These are phyloP conservation scores for Sebastes paucispinis DNA, from an alignment of 2,797 vertebrate species.

Conservation along the genomic window DNA sequence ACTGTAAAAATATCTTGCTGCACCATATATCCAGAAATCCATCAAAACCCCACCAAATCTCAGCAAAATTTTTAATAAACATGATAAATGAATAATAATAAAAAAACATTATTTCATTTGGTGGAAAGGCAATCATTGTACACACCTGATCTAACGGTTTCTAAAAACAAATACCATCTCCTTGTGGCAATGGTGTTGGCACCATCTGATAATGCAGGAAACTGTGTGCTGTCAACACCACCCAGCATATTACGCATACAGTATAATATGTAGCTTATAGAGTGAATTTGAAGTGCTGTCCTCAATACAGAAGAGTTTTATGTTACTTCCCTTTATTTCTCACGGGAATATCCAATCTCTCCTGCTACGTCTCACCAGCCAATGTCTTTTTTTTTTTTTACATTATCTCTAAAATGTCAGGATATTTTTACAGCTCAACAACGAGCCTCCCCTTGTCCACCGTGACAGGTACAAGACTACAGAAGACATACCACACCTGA, in stretches of 20 bases:
- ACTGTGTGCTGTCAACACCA: not conserved
- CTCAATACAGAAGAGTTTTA: not conserved
- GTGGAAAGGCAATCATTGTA: not conserved
- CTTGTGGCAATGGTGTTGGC: not conserved
- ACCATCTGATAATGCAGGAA: not conserved
- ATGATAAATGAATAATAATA: not conserved
- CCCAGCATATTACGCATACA: too few species aligned
- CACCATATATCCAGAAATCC: not conserved
- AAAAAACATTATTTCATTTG: not conserved
- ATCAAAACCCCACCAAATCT: not conserved
- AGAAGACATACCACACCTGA: not conserved
- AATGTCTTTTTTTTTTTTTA: not conserved
- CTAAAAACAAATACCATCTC: not conserved
- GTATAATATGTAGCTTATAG: not conserved
- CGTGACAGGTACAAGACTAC: conserved; percentile 1
- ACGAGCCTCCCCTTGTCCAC: not conserved
- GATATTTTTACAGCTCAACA: conserved; percentile 4
- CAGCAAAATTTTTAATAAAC: not conserved
- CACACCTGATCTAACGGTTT: not conserved
- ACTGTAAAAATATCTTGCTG: not conserved
- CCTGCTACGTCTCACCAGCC: not conserved
- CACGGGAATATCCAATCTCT: not conserved
- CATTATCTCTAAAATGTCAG: not conserved
- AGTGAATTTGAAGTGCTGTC: not conserved
- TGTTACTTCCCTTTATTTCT: not conserved